Percentiles rank a stretch among this genome's conserved stretches.
Evolutionary conservation across 2,797 vertebrate species (phyloP).

Genomic region (Oceanodroma leucorhoa): DNA sequence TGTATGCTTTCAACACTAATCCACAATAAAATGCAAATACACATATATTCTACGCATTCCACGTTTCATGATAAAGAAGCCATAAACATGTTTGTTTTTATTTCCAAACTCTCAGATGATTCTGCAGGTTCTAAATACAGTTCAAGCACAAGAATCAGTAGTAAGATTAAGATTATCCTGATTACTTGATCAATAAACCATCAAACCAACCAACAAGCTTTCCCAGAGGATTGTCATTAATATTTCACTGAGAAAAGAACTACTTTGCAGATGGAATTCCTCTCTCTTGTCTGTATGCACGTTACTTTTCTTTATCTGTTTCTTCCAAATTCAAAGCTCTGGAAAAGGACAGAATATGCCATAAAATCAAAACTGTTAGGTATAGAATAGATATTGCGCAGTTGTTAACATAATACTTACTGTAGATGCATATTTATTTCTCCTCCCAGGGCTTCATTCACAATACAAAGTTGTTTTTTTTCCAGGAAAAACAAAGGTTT

Average conservation of each 20-base stretch:
- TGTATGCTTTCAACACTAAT: not conserved
- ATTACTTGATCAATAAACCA: not conserved
- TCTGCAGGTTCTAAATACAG: not conserved
- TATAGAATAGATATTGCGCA: not conserved
- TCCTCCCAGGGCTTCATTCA: not conserved
- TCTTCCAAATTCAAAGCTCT: not conserved
- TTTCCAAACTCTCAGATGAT: not conserved
- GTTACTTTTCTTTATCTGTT: not conserved
- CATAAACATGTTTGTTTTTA: not conserved
- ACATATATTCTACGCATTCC: not conserved
- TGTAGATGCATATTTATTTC: not conserved
- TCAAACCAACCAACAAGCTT: not conserved
- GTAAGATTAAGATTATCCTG: not conserved
- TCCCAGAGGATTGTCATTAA: not conserved
- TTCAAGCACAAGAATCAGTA: not conserved
- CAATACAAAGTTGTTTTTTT: not conserved
- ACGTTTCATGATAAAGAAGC: not conserved
- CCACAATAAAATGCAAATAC: not conserved
- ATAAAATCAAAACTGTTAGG: not conserved
- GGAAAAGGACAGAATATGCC: not conserved
- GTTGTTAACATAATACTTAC: not conserved
- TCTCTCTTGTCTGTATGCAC: not conserved
- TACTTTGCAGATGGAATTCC: not conserved
- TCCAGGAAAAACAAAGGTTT: not conserved
- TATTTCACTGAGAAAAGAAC: not conserved